A percentile compares a stretch with the other conserved stretches of the same genome.
Evolutionary conservation across 64 coral and sea anemone genomes (phyloP).

Genomic region (Catalaphyllia jardinei): DNA sequence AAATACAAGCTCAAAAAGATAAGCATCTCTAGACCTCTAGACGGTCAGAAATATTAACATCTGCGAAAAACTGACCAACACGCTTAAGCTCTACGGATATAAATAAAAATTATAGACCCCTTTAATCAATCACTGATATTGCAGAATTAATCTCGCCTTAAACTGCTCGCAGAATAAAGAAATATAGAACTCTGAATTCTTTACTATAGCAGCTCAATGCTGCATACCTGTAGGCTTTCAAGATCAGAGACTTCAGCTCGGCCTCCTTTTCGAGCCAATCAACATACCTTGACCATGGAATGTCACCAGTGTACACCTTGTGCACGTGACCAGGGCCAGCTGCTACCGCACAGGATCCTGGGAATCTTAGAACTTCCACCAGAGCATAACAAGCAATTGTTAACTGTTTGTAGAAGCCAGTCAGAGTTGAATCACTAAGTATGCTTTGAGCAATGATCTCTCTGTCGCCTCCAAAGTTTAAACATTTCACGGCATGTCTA

Average conservation of each 20-base stretch:
- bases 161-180: too few relatives aligned
- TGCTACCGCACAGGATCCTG: conserved; percentile 59
- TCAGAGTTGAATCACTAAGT: conserved; percentile 17
- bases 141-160: too few relatives aligned
- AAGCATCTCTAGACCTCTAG: too few relatives aligned
- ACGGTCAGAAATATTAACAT: too few relatives aligned
- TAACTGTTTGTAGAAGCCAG: conserved; percentile 47
- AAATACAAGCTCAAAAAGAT: too few relatives aligned
- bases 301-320: conserved; percentile 68
- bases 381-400: conserved; percentile 76
- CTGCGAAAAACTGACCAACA: too few relatives aligned
- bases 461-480: conserved; percentile 35
- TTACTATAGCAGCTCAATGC: background rate
- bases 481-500: conserved; percentile 48
- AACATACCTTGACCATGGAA: conserved; percentile 89
- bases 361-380: conserved; percentile 82
- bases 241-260: conserved; percentile 64
- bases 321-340: conserved; percentile 77
- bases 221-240: conserved; percentile 95
- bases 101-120: too few relatives aligned
- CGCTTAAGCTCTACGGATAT: too few relatives aligned
- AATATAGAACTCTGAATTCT: background rate
- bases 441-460: conserved; percentile 15
- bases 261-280: conserved; percentile 75
- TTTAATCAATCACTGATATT: too few relatives aligned